Conservation (phyloP, 2,888 invertebrate species). For the Alsophila aescularia region DNA sequence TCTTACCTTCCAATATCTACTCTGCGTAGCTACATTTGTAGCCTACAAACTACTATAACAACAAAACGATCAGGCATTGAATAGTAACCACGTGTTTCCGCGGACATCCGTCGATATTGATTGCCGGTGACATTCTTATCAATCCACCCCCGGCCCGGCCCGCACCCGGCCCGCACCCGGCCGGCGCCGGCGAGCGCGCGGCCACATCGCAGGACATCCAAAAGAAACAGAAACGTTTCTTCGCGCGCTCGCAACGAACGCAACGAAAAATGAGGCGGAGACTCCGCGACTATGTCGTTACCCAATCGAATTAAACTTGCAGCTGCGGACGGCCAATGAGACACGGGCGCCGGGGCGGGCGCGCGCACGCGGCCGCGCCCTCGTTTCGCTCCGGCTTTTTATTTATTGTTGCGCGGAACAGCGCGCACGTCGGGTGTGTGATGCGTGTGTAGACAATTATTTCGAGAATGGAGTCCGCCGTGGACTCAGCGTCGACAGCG, state of each 20-base stretch:
- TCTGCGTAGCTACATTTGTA: background rate
- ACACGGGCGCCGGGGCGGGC: slow-evolving; percentile 68
- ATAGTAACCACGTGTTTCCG: slow-evolving; percentile 29
- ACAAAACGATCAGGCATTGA: slow-evolving; percentile 12
- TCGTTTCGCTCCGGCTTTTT: slow-evolving; percentile 85
- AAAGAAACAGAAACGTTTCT: slow-evolving; percentile 86
- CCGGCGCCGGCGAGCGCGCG: slow-evolving; percentile 54
- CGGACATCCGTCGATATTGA: slow-evolving; percentile 83
- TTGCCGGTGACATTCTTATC: slow-evolving; percentile 87
- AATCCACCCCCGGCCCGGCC: slow-evolving; percentile 75
- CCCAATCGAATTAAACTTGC: slow-evolving; percentile 64
- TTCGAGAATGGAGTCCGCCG: slow-evolving; percentile 83
- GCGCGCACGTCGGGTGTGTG: slow-evolving; percentile 87
- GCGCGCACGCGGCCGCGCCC: slow-evolving; percentile 83
- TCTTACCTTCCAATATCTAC: background rate
- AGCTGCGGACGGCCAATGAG: slow-evolving; percentile 74
- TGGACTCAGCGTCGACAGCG: slow-evolving; percentile 84
- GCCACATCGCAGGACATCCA: slow-evolving; percentile 79
- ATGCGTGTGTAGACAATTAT: slow-evolving; percentile 74
- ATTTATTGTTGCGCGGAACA: slow-evolving; percentile 89
- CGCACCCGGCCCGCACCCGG: too few species aligned
- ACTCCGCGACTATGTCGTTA: slow-evolving; percentile 64
- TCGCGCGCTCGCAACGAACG: slow-evolving; percentile 78
- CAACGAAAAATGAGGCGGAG: slow-evolving; percentile 81
- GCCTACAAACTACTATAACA: slow-evolving; percentile 1